Evolutionary conservation across 2,888 invertebrate species (phyloP).

Genomic region (Drosophila tripunctata): DNA sequence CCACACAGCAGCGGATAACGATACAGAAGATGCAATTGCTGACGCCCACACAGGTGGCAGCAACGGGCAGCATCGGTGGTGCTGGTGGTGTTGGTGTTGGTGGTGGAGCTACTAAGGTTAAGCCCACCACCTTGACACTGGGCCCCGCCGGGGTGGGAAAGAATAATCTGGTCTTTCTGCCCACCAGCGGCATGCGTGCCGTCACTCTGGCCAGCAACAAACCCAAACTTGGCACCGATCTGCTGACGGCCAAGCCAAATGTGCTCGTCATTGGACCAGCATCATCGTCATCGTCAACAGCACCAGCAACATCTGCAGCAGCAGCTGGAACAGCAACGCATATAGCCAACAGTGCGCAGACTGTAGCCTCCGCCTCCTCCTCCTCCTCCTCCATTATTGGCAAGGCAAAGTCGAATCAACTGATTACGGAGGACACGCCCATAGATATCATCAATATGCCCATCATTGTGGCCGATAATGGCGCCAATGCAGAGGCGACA

Average conservation of each 20-base stretch:
- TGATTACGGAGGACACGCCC: slow-evolving; percentile 87
- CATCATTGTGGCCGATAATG: slow-evolving; percentile 81
- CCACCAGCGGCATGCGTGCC: slow-evolving; percentile 67
- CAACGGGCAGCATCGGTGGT: slow-evolving; percentile 24
- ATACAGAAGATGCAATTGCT: slow-evolving; percentile 83
- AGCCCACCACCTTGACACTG: slow-evolving; percentile 66
- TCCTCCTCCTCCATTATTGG: slow-evolving; percentile 37
- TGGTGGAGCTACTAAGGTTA: slow-evolving; percentile 48
- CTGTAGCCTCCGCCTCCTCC: slow-evolving; percentile 28
- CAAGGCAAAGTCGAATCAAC: slow-evolving; percentile 65
- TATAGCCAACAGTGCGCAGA: slow-evolving; percentile 27
- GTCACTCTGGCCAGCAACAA: slow-evolving; percentile 63
- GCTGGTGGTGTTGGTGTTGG: slow-evolving; percentile 37
- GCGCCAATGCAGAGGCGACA: slow-evolving; percentile 41
- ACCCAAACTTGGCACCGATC: slow-evolving; percentile 35
- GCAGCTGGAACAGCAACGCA: too few relatives aligned
- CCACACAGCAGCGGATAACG: slow-evolving; percentile 74
- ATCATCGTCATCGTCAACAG: slow-evolving; percentile 26
- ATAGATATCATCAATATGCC: slow-evolving; percentile 84
- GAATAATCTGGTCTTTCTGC: slow-evolving; percentile 82
- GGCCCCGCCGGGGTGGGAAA: slow-evolving; percentile 66
- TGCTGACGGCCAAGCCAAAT: slow-evolving; percentile 65
- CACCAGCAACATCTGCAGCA: too few relatives aligned
- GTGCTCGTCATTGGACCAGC: slow-evolving; percentile 74
- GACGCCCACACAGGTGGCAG: slow-evolving; percentile 70